phyloP scores from a whole-genome alignment of 2,113 vertebrate genomes.

The Petaurus breviceps region DNA sequence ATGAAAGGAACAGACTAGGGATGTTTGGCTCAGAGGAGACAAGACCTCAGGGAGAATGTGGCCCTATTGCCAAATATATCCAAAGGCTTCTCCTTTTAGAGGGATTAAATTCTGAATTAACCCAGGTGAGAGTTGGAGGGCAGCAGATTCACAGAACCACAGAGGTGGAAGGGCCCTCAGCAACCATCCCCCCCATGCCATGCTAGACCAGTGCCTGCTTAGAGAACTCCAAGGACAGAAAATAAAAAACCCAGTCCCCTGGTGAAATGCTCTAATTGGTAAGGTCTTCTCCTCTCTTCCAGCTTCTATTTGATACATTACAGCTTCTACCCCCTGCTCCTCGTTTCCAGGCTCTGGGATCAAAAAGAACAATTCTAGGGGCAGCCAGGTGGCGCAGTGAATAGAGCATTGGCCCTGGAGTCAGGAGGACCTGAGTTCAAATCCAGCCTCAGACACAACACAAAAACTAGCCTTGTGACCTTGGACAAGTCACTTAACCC shows the following conservation, averaged over 20 bases:
- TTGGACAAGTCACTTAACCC: too few relatives aligned
- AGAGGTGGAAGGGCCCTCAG: not conserved
- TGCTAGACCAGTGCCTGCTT: not conserved
- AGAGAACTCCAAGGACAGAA: not conserved
- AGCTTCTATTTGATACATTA: not conserved
- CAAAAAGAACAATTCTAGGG: not conserved
- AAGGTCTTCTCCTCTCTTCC: not conserved
- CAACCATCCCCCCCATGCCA: not conserved
- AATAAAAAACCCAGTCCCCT: not conserved
- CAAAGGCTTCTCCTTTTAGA: not conserved
- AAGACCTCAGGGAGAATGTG: not conserved
- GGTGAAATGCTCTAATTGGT: not conserved
- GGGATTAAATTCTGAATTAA: not conserved
- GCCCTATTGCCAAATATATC: not conserved
- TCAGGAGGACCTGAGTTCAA: too few relatives aligned
- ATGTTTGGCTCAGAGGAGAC: too few relatives aligned
- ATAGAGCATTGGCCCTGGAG: too few relatives aligned
- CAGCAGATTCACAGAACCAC: not conserved
- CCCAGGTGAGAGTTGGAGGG: not conserved
- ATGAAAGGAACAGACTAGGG: not conserved
- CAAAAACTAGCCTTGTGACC: too few relatives aligned
- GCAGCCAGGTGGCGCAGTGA: too few relatives aligned
- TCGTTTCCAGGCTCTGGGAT: not conserved
- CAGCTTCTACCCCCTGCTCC: not conserved
- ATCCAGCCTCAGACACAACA: too few relatives aligned